These are phyloP conservation scores for Diadema setosum DNA, from an alignment of 35 echinoderm and acorn worm genomes.

Conservation along the genomic window DNA sequence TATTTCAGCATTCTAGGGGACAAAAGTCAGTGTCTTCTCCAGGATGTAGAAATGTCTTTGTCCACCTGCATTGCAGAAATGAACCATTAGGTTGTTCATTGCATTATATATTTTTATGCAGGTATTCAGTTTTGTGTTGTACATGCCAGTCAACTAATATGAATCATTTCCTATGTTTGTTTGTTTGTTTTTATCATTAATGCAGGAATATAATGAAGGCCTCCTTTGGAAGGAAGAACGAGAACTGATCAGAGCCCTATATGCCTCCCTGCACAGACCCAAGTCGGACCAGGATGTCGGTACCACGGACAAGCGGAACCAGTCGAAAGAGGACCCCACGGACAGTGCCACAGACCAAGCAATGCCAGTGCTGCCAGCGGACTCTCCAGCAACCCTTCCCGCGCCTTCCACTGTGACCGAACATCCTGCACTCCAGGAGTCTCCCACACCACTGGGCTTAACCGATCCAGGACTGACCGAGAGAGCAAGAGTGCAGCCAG, in stretches of 20 bases:
- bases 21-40: no score
- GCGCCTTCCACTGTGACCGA: no score
- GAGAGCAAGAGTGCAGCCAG: no score
- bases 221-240: constrained; percentile 87
- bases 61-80: no score
- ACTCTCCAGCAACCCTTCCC: no score
- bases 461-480: neutral
- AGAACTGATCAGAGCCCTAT: constrained; percentile 67
- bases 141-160: neutral
- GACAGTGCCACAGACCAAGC: no score
- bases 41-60: no score
- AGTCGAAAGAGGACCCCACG: no score
- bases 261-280: constrained; percentile 62
- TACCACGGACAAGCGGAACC: neutral
- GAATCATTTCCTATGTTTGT: neutral
- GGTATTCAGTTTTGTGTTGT: neutral
- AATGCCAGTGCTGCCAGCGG: no score
- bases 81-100: no score
- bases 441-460: neutral
- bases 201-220: constrained; percentile 82
- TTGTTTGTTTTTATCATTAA: constrained; percentile 1
- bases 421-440: neutral
- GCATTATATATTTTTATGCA: neutral
- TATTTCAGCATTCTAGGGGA: no score
- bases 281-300: neutral